phyloP scores from a whole-genome alignment of 2,113 vertebrate species.

The Cyprinodon variegatus region DNA sequence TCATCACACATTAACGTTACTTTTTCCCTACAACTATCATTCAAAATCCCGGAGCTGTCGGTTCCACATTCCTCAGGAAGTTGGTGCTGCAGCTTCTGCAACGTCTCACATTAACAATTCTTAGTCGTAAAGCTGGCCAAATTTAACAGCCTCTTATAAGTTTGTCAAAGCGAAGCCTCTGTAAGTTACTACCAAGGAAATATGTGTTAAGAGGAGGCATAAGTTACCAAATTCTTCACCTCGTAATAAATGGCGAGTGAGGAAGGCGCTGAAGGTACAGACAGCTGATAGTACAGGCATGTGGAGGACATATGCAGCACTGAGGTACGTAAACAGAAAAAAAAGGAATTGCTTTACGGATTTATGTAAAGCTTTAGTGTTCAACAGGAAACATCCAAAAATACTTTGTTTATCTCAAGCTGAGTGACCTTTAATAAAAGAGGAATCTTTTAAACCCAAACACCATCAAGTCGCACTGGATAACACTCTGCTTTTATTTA shows the following conservation, averaged over 20 bases:
- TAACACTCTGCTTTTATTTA: background rate
- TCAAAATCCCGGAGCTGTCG: conserved; percentile 9
- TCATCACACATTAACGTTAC: background rate
- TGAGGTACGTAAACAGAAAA: background rate
- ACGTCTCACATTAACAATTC: conserved; percentile 7
- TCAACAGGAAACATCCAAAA: background rate
- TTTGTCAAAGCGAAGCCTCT: background rate
- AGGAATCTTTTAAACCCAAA: too few relatives aligned
- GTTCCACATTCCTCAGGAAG: conserved; percentile 13
- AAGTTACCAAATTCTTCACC: conserved; percentile 10
- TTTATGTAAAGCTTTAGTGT: background rate
- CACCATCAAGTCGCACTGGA: too few relatives aligned
- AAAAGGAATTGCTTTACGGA: background rate
- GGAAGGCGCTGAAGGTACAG: background rate
- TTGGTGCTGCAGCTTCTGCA: background rate
- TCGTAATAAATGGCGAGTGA: too few relatives aligned
- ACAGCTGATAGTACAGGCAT: background rate
- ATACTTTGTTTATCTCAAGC: background rate
- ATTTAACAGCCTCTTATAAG: conserved; percentile 23
- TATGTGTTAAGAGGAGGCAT: conserved; percentile 1
- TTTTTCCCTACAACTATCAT: background rate
- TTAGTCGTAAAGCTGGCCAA: conserved; percentile 2
- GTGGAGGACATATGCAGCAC: background rate
- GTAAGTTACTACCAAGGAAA: conserved; percentile 27
- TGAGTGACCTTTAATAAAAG: background rate